Conservation (phyloP, 2,888 invertebrate genomes). For the Rotaria macrura region DNA sequence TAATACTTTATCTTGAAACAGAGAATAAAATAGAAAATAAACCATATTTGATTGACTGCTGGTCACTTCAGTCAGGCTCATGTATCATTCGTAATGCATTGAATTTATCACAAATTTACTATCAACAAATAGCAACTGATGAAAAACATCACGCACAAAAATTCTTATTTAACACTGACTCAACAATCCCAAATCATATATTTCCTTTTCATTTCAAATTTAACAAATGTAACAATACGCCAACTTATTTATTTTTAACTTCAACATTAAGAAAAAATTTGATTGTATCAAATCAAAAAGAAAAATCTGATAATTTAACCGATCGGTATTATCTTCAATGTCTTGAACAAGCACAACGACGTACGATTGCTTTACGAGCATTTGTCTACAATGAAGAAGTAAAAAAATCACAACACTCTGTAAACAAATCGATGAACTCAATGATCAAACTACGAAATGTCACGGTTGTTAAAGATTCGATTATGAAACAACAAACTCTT, state of each 20-base stretch:
- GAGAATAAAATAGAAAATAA: not conserved
- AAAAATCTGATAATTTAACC: not conserved
- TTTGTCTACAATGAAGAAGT: not conserved
- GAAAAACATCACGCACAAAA: not conserved
- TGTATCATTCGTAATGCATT: conserved; percentile 7
- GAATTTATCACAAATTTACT: not conserved
- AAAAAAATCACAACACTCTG: not conserved
- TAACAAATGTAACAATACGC: not conserved
- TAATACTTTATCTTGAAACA: not conserved
- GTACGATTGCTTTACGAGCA: conserved; percentile 2
- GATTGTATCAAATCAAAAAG: not conserved
- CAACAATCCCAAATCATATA: conserved; percentile 6
- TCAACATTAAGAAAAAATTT: conserved; percentile 11
- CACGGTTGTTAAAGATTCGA: not conserved
- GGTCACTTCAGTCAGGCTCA: not conserved
- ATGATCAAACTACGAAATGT: not conserved
- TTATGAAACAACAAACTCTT: not conserved
- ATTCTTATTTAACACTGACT: not conserved
- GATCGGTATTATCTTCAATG: not conserved
- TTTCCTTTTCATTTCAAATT: conserved; percentile 16
- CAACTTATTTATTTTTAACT: conserved; percentile 7
- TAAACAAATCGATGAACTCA: not conserved
- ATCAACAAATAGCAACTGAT: not conserved
- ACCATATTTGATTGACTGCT: conserved; percentile 19
- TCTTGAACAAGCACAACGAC: not conserved